Conservation (phyloP, 2,113 vertebrate species). For the Apodemus sylvaticus region DNA sequence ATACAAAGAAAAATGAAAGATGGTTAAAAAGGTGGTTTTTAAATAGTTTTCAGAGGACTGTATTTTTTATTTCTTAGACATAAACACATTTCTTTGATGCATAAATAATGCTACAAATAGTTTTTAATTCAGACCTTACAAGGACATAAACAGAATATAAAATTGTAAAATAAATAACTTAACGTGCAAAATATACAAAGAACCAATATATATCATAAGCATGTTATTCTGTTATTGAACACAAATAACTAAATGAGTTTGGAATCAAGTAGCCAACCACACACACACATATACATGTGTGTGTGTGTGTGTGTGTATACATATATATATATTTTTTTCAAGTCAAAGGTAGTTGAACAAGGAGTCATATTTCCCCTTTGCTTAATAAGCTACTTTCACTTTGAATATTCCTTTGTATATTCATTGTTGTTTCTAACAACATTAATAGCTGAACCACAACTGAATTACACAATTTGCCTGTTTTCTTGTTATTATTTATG, state of each 20-base stretch:
- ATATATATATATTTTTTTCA: neutral
- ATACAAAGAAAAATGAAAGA: conserved; percentile 57
- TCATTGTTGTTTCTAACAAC: neutral
- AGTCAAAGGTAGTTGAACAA: neutral
- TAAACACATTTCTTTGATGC: neutral
- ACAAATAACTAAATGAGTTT: conserved; percentile 46
- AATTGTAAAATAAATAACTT: neutral
- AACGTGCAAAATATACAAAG: neutral
- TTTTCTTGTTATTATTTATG: conserved; percentile 17
- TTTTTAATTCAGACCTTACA: conserved; percentile 64
- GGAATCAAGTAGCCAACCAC: conserved; percentile 47
- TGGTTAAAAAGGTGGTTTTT: conserved; percentile 43
- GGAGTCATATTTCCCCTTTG: neutral
- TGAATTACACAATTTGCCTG: neutral
- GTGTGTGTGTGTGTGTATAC: too few relatives aligned
- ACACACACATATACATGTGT: neutral
- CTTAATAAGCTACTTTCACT: neutral
- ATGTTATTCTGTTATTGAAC: conserved; percentile 30
- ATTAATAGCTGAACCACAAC: conserved; percentile 30
- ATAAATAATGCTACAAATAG: conserved; percentile 52
- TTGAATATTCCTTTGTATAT: neutral
- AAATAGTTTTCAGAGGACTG: conserved; percentile 54
- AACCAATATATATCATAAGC: conserved; percentile 9
- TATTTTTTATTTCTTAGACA: conserved; percentile 62
- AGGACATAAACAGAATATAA: conserved; percentile 49